phyloP scores from a whole-genome alignment of 2,113 vertebrate species.

The Xerus inauris region DNA sequence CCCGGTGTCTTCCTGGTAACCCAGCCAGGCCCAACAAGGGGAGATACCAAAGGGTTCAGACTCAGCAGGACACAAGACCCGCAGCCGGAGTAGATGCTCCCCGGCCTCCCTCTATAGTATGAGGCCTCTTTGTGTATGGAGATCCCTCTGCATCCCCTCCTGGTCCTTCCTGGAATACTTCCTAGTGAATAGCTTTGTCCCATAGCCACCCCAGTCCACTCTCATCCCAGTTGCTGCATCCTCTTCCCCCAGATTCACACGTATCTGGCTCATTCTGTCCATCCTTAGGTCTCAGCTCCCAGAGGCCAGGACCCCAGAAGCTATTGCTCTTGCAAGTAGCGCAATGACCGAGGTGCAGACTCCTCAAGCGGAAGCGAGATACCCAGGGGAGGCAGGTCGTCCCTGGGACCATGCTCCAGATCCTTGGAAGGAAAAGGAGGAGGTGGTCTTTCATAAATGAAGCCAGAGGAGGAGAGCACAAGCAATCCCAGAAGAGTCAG shows the following conservation, averaged over 20 bases:
- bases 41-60: no score
- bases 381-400: no score
- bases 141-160: not conserved
- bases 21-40: not conserved
- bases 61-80: not conserved
- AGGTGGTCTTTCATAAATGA: not conserved
- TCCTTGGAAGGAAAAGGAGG: not conserved
- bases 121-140: not conserved
- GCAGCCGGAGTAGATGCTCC: no score
- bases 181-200: no score
- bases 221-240: not conserved
- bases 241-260: not conserved
- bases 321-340: no score
- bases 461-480: not conserved
- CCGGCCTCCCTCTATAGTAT: not conserved
- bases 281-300: no score
- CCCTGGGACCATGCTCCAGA: accelerated
- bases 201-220: not conserved
- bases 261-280: accelerated
- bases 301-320: no score
- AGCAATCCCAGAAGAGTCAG: not conserved
- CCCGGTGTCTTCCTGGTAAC: not conserved
- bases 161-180: not conserved
- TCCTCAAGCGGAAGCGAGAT: accelerated
- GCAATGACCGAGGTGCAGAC: not conserved